Evolutionary conservation across 2,797 vertebrate genomes (phyloP).

Genomic region (Scyliorhinus canicula): DNA sequence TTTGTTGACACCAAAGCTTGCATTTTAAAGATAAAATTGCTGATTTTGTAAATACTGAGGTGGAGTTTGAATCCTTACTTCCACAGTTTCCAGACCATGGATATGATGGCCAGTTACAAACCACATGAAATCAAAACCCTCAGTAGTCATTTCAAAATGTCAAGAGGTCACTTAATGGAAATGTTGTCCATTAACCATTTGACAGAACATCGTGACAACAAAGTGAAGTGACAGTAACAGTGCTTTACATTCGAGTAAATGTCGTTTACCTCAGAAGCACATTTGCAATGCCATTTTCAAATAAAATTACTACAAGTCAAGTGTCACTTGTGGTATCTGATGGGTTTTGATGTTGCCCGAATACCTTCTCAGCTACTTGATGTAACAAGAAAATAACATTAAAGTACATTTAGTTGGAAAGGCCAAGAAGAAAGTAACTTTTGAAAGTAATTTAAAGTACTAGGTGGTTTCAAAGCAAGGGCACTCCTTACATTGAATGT

Average conservation of each 20-base stretch:
- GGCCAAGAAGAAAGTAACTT: not conserved
- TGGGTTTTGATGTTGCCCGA: not conserved
- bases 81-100: not conserved
- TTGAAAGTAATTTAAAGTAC: not conserved
- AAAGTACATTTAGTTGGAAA: not conserved
- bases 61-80: not conserved
- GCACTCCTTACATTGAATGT: not conserved
- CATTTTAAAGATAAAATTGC: not conserved
- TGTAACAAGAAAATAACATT: constrained; percentile 15
- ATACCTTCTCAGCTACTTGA: not conserved
- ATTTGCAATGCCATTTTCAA: not conserved
- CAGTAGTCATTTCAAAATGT: not conserved
- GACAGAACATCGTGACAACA: not conserved
- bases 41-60: not conserved
- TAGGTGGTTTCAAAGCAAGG: not conserved
- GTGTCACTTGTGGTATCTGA: not conserved
- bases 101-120: not conserved
- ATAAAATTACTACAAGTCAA: not conserved
- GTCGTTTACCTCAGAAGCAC: not conserved
- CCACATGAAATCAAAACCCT: constrained; percentile 4
- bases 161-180: not conserved
- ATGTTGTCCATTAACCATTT: not conserved
- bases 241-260: not conserved
- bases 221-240: not conserved
- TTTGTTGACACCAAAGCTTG: not conserved